These are phyloP conservation scores for Neosalanx taihuensis DNA, from an alignment of 2,797 vertebrate genomes.

Conservation along the genomic window DNA sequence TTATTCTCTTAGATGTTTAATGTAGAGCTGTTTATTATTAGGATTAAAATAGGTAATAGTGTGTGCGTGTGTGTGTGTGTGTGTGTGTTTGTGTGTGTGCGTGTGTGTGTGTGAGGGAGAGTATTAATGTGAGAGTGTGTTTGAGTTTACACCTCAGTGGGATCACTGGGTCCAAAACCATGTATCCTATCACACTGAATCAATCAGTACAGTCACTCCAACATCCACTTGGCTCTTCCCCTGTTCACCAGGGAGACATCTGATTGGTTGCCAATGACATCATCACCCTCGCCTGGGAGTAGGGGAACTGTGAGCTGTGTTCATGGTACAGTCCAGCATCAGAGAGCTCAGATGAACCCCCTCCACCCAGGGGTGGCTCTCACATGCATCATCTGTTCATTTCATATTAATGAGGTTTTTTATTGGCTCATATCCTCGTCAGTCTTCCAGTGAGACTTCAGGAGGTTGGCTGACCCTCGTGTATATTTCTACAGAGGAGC, in stretches of 20 bases:
- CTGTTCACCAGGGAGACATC: slow-evolving; percentile 57
- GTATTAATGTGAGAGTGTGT: no score
- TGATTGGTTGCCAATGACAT: slow-evolving; percentile 93
- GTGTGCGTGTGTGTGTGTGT: no score
- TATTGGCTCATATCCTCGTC: slow-evolving; percentile 74
- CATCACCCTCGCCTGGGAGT: slow-evolving; percentile 74
- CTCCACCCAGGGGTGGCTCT: slow-evolving; percentile 65
- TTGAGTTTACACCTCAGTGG: background rate
- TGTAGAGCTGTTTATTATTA: no score
- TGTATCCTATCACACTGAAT: background rate
- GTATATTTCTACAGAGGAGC: slow-evolving; percentile 78
- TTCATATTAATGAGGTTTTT: slow-evolving; percentile 63
- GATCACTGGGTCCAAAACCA: background rate
- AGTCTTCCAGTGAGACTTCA: slow-evolving; percentile 62
- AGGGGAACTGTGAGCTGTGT: slow-evolving; percentile 45
- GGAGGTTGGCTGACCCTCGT: slow-evolving; percentile 72
- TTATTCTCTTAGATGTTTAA: no score
- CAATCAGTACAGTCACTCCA: background rate
- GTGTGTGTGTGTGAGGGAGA: no score
- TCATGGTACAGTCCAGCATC: slow-evolving; percentile 43
- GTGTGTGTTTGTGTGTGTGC: no score
- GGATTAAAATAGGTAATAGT: no score
- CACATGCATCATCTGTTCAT: slow-evolving; percentile 35
- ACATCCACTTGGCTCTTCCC: slow-evolving; percentile 52
- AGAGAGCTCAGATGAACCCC: slow-evolving; percentile 38